These are phyloP conservation scores for Trichomalopsis sarcophagae DNA, from an alignment of 1,140 invertebrate genomes.

Conservation along the genomic window DNA sequence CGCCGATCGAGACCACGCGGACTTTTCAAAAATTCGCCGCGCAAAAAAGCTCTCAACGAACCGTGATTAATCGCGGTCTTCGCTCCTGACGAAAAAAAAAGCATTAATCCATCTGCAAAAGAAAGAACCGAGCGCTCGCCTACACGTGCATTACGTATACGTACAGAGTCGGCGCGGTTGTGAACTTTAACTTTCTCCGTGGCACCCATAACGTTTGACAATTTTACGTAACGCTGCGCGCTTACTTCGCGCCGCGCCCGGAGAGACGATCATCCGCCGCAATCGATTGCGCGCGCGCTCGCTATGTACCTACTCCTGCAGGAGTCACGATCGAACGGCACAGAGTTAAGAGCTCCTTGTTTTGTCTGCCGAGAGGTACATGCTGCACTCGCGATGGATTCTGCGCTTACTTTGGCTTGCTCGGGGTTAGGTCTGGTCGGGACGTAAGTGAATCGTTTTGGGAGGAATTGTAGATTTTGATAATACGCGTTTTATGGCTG, in stretches of 20 bases:
- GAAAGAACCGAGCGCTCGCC: neutral
- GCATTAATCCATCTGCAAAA: neutral
- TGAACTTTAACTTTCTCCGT: conserved; percentile 49
- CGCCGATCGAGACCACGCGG: too few species aligned
- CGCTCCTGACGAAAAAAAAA: neutral
- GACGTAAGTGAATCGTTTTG: too few species aligned
- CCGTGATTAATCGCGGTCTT: too few species aligned
- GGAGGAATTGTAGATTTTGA: too few species aligned
- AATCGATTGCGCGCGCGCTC: neutral
- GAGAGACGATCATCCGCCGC: conserved; percentile 1
- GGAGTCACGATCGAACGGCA: conserved; percentile 9
- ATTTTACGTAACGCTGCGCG: conserved; percentile 38
- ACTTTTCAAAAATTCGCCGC: too few species aligned
- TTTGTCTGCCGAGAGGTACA: neutral
- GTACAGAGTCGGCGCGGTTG: neutral
- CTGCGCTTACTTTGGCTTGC: too few species aligned
- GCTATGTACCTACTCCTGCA: neutral
- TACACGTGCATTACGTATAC: neutral
- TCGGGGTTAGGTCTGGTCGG: too few species aligned
- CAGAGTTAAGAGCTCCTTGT: neutral
- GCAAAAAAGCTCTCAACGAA: too few species aligned
- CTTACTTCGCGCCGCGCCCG: neutral
- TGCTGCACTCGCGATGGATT: neutral
- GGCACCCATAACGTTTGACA: conserved; percentile 37
- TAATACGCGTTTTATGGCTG: too few species aligned